phyloP scores from a whole-genome alignment of 2,888 invertebrate genomes.

The Ommatoiulus sabulosus region DNA sequence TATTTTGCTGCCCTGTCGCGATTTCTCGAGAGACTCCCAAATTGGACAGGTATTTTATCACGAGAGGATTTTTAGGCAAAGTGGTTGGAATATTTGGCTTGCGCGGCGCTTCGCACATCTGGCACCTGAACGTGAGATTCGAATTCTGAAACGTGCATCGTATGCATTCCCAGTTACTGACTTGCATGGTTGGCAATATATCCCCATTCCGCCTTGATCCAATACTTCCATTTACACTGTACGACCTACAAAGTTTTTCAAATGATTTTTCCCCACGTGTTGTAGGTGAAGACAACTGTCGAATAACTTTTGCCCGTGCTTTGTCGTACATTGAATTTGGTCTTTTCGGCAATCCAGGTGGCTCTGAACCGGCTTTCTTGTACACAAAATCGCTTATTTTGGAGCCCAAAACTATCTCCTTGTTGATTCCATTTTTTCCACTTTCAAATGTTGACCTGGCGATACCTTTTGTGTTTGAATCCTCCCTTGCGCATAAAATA shows the following conservation, averaged over 20 bases:
- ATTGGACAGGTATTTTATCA: constrained; percentile 49
- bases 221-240: constrained; percentile 45
- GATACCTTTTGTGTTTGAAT: constrained; percentile 22
- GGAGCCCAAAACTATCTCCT: constrained; percentile 62
- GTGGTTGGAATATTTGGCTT: constrained; percentile 67
- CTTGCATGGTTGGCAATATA: constrained; percentile 54
- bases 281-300: constrained; percentile 64
- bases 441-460: not conserved
- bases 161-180: constrained; percentile 75
- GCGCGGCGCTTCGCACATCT: constrained; percentile 80
- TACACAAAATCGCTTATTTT: constrained; percentile 62
- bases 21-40: constrained; percentile 25
- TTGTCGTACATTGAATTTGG: constrained; percentile 70
- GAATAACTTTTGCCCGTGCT: constrained; percentile 72
- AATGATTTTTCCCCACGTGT: constrained; percentile 5
- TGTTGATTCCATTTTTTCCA: constrained; percentile 49
- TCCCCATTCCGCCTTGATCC: constrained; percentile 45
- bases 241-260: constrained; percentile 46
- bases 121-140: constrained; percentile 76
- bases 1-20: not conserved
- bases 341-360: constrained; percentile 69
- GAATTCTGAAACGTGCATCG: constrained; percentile 83
- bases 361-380: constrained; percentile 51
- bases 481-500: constrained; percentile 61
- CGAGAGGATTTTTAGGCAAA: constrained; percentile 54